phyloP scores from a whole-genome alignment of 2,113 vertebrate genomes.

The Brachypteracias leptosomus region DNA sequence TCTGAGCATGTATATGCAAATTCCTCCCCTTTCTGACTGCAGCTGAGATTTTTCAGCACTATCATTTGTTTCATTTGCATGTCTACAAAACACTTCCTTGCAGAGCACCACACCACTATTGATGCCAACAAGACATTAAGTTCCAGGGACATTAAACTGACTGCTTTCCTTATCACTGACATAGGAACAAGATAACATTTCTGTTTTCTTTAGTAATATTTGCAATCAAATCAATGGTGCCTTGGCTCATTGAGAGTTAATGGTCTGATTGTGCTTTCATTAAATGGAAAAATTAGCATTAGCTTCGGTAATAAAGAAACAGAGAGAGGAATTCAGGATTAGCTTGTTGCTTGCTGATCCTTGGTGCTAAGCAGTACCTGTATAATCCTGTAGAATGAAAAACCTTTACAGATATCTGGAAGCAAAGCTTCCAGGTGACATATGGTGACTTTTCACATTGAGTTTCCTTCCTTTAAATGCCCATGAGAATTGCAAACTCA shows the following conservation, averaged over 20 bases:
- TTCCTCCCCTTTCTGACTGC: neutral
- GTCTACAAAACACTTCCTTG: neutral
- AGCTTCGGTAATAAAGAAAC: neutral
- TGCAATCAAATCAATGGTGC: neutral
- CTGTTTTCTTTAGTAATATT: neutral
- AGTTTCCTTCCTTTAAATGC: neutral
- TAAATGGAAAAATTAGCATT: neutral
- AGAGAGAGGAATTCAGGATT: neutral
- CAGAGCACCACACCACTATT: neutral
- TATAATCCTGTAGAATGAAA: neutral
- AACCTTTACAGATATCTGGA: neutral
- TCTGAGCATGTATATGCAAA: neutral
- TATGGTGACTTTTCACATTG: neutral
- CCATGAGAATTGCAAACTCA: neutral
- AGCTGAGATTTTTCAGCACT: neutral
- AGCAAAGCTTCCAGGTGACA: neutral
- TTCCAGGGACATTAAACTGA: neutral
- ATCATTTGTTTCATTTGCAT: neutral
- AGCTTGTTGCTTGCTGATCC: neutral
- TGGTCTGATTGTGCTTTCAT: neutral
- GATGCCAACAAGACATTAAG: neutral
- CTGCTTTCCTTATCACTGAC: neutral
- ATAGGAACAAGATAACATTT: neutral
- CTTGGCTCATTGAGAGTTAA: slow-evolving; percentile 8
- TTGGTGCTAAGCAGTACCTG: neutral